Conservation (phyloP, 1,140 invertebrate species). For the Pararge aegeria region DNA sequence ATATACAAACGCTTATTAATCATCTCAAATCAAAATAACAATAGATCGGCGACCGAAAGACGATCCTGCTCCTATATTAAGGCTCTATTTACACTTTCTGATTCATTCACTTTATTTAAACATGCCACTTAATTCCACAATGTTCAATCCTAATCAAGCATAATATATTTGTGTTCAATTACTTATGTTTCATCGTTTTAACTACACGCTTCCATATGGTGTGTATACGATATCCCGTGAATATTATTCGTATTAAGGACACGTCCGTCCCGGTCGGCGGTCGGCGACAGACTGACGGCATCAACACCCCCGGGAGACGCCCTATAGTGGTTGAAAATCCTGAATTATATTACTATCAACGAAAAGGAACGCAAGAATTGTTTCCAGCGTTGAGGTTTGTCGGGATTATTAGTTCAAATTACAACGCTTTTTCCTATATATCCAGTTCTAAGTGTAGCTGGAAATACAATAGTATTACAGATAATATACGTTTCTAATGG, state of each 20-base stretch:
- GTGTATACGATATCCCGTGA: conserved; percentile 10
- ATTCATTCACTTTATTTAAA: background rate
- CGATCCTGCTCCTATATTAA: background rate
- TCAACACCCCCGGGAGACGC: conserved; percentile 29
- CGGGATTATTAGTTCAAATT: conserved; percentile 7
- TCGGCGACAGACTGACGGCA: conserved; percentile 33
- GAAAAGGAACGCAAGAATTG: conserved; percentile 19
- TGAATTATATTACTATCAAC: conserved; percentile 20
- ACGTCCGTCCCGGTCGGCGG: conserved; percentile 8
- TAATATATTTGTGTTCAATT: background rate
- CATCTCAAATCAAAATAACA: conserved; percentile 12
- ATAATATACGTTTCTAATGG: background rate
- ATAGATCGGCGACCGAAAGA: conserved; percentile 11
- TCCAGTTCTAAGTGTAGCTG: background rate
- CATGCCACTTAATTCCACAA: background rate
- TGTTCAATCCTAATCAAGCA: background rate
- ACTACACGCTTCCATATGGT: conserved; percentile 13
- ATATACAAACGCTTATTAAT: conserved; percentile 10
- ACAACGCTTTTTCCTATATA: background rate
- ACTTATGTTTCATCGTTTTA: background rate
- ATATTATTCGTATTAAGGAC: conserved; percentile 3
- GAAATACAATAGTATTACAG: background rate
- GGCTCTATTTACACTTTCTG: background rate
- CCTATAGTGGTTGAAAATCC: conserved; percentile 25
- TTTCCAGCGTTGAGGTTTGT: conserved; percentile 10